These are phyloP conservation scores for Dromiciops gliroides DNA, from an alignment of 2,113 vertebrate species.

Conservation along the genomic window DNA sequence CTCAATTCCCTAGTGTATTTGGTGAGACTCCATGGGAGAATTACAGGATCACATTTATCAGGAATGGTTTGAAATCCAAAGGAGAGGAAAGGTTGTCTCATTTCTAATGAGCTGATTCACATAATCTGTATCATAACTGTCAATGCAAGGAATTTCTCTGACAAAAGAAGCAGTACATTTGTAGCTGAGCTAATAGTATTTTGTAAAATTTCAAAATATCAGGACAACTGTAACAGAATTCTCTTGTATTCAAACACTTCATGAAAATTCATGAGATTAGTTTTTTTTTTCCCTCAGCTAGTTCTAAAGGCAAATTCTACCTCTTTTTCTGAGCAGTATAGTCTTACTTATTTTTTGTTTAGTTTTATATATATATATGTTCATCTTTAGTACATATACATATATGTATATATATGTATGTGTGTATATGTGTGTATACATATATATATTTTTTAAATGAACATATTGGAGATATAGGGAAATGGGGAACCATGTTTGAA, in stretches of 20 bases:
- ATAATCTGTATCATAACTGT: conserved; percentile 69
- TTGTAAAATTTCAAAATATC: conserved; percentile 61
- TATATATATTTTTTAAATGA: too few relatives aligned
- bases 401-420: too few relatives aligned
- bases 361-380: too few relatives aligned
- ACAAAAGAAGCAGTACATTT: conserved; percentile 56
- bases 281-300: neutral
- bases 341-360: neutral
- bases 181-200: conserved; percentile 58
- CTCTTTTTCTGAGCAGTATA: neutral
- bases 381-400: too few relatives aligned
- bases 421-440: too few relatives aligned
- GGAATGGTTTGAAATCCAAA: conserved; percentile 26
- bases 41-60: conserved; percentile 62
- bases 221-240: conserved; percentile 7
- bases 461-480: neutral
- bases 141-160: conserved; percentile 68
- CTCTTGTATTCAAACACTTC: neutral
- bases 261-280: neutral
- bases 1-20: conserved; percentile 42
- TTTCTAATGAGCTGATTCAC: conserved; percentile 65
- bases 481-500: neutral
- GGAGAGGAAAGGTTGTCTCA: conserved; percentile 53
- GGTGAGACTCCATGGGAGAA: conserved; percentile 2
- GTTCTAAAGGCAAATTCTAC: neutral